Base-by-base conservation (phyloP, 92 coral and sea anemone species). In the Palythoa caribaeorum region DNA sequence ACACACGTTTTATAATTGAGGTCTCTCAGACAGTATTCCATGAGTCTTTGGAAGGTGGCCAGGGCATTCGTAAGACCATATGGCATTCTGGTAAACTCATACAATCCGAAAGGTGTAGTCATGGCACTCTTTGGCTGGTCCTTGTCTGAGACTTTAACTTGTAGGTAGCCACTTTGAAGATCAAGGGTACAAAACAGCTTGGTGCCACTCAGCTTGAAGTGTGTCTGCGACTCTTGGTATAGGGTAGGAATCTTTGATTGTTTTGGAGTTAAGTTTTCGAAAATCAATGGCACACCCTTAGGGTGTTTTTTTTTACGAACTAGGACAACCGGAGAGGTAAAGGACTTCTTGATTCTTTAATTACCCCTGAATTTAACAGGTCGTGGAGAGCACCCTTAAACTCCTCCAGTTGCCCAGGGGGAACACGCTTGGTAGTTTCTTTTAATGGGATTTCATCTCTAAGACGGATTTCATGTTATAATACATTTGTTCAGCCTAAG, bases 41-140 rank as follows among this genome's bases (percentile, higher is more conserved):
- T 90, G 50, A 90, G 39, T 17, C 90, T 73, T 59, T 90, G 90
- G 28, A 77, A 53, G 9, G 68, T 77, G 1, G 83, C 83, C 6
- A 69, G 68, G 20, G 83, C 83, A 28, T 77, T 77, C 1, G 68
- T 77, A 28, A 77, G 68, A n/a, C 91, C 91, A 73, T 91, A 88
- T 1, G 94, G 87, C 90, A 93, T 90, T 13, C 88, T 50, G 55
- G 85, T 92, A 63, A 69, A 90, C 73, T 94, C 90, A 63, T 21
- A 93, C 75, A 90, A 68, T 50, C 95, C 92, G 48, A 89, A 89
- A 12, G 92, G 89, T 0, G 92, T 89, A 54, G 93, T 90, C 80
- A 93, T 36, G 14, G 90, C 93, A 4, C 78, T 87, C 87, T 84
- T 90, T 8, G 83, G 79, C 54, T 77, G 63, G 91, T 90, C 93